Evolutionary conservation across 2,797 vertebrate genomes (phyloP), one percentile per base, ranked within the genome.

Genomic region (Tadarida brasiliensis): DNA sequence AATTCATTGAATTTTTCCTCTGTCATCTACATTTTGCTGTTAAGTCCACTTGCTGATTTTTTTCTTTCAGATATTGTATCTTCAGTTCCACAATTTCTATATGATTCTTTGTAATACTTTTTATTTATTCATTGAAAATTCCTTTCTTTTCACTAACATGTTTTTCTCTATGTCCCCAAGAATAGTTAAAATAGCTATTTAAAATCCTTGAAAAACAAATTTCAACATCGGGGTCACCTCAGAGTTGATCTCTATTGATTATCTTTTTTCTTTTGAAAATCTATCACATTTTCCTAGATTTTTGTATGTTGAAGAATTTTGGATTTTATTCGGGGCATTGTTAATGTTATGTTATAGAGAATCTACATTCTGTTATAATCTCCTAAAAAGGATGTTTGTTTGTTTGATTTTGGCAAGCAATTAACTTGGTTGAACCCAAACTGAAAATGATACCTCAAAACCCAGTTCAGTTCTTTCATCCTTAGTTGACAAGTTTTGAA

Each of bases 341-440:
- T 54, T 80, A 86, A 80, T 61, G 5, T 47, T 73, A 56, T 35
- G 30, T 68, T 57, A 2, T 54, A 35, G 39, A 80, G 14, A 78
- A 11, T 80, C 33, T 80, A 91, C 44, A 51, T 86, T 51, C 44
- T 44, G 3, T 56, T 78, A 51, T 51, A 77, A n/a, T 59, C 26
- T 24, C 83, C 87, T 63, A 49, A 80, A 94, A 35, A 92, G 7
- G 19, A 44, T 68, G 30, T 77, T 91, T 63, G 9, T 91, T 85
- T 65, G 12, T 91, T 77, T 67, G 7, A 39, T 86, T 77, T 94
- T 47, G 70, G 65, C 16, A 71, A 35, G 28, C 14, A 44, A 39
- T 77, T 63, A 90, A 70, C 20, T 85, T 78, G 51, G 26, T 44
- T 84, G 3, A 78, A 51, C 8, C 5, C 61, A 54, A 77, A 59